Percentiles rank a stretch among this genome's conserved stretches.
phyloP scores from a whole-genome alignment of 2,888 invertebrate species.

The Pristionchus maxplancki region DNA sequence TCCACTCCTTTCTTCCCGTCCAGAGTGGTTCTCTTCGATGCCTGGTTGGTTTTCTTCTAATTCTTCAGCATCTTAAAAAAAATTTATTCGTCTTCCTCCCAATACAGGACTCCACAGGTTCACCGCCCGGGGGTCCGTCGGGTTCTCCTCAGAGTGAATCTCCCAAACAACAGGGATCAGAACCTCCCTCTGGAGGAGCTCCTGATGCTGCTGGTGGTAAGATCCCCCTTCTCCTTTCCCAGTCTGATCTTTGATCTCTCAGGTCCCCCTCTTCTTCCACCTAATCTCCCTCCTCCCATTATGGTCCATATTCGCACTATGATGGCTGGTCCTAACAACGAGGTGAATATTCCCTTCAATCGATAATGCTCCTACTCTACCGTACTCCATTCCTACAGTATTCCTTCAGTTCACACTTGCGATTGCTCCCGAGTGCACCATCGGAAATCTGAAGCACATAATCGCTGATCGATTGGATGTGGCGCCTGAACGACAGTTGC shows the following conservation, averaged over 20 bases:
- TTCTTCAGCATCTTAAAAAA: background rate
- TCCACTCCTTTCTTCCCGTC: background rate
- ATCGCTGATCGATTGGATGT: conserved; percentile 44
- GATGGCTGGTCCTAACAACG: conserved; percentile 50
- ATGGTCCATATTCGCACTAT: conserved; percentile 41
- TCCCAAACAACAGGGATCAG: conserved; percentile 11
- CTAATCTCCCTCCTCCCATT: conserved; percentile 44
- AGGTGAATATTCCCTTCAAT: background rate
- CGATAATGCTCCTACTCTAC: background rate
- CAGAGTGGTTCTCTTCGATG: conserved; percentile 24
- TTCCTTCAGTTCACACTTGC: conserved; percentile 37
- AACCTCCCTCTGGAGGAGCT: conserved; percentile 15
- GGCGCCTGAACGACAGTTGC: conserved; percentile 27
- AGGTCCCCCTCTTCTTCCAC: conserved; percentile 22
- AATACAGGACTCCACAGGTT: background rate
- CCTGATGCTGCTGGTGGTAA: background rate
- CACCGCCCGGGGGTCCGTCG: background rate
- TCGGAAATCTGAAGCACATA: conserved; percentile 44
- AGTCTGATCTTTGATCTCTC: conserved; percentile 38
- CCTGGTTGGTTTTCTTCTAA: background rate
- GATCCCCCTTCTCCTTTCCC: background rate
- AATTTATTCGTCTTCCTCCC: background rate
- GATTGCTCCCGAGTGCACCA: conserved; percentile 29
- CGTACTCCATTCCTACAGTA: background rate
- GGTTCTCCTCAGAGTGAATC: conserved; percentile 31